Conservation (phyloP, 2,888 invertebrate species). For the Chirona hameri region DNA sequence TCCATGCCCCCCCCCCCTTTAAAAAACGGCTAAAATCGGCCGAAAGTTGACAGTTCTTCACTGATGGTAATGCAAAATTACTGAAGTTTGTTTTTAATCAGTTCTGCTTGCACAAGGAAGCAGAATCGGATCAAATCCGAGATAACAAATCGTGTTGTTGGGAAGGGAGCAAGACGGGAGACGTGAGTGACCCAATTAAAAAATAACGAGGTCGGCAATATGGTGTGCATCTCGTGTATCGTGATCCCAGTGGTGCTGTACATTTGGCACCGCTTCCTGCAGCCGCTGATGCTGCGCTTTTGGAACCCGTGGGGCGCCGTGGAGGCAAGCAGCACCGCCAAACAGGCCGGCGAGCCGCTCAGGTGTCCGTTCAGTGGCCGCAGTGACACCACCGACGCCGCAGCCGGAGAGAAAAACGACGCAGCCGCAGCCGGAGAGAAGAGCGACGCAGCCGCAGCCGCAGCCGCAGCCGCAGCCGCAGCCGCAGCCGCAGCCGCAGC, state of each 20-base stretch:
- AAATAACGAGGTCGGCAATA: constrained; percentile 45
- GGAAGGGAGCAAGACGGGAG: too few species aligned
- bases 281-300: constrained; percentile 71
- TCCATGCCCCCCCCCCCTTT: too few species aligned
- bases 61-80: too few species aligned
- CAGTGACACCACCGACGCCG: not conserved
- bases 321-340: constrained; percentile 44
- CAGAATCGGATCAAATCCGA: too few species aligned
- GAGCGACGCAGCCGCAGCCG: not conserved
- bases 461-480: too few species aligned
- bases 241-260: constrained; percentile 75
- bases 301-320: constrained; percentile 72
- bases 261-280: constrained; percentile 78
- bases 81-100: too few species aligned
- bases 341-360: not conserved
- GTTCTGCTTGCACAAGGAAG: too few species aligned
- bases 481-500: too few species aligned
- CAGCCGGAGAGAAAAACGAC: not conserved
- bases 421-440: not conserved
- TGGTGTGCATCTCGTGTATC: constrained; percentile 83
- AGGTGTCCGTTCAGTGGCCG: not conserved
- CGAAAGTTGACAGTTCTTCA: too few species aligned
- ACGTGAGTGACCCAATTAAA: too few species aligned
- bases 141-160: too few species aligned
- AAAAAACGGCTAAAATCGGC: too few species aligned